Percentiles rank a stretch among this genome's conserved stretches.
Conservation (phyloP, 2,113 vertebrate genomes). For the Neotoma lepida region DNA sequence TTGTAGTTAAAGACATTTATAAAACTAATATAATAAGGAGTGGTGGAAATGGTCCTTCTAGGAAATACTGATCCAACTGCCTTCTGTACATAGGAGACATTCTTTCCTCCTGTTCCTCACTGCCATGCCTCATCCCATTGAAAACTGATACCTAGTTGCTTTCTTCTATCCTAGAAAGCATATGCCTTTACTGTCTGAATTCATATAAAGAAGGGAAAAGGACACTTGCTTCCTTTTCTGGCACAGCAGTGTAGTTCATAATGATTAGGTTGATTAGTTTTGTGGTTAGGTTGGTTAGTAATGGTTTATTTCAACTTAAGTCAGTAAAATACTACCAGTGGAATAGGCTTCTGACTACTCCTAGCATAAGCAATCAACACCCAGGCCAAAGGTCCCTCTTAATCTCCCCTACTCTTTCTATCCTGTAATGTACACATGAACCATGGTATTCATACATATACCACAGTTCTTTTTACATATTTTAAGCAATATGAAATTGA, state of each 20-base stretch:
- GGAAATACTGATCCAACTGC: background rate
- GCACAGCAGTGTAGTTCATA: slow-evolving; percentile 47
- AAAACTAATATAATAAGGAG: background rate
- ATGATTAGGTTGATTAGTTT: slow-evolving; percentile 67
- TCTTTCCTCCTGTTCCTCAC: slow-evolving; percentile 23
- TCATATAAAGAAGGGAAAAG: slow-evolving; percentile 37
- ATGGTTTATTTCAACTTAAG: slow-evolving; percentile 67
- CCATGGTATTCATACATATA: background rate
- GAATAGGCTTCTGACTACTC: slow-evolving; percentile 59
- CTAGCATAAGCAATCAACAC: slow-evolving; percentile 58
- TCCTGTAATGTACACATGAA: background rate
- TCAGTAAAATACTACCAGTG: slow-evolving; percentile 71
- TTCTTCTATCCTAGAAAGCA: background rate
- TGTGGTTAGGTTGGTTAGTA: slow-evolving; percentile 57
- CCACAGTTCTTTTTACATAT: slow-evolving; percentile 44
- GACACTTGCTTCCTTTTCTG: slow-evolving; percentile 36
- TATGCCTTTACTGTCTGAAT: slow-evolving; percentile 25
- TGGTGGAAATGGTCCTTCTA: slow-evolving; percentile 26
- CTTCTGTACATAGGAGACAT: background rate
- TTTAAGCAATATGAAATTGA: slow-evolving; percentile 59
- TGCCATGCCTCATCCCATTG: background rate
- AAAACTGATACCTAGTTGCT: background rate
- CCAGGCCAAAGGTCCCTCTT: slow-evolving; percentile 49
- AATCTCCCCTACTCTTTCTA: background rate
- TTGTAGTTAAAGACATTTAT: background rate